Percentiles rank a stretch among this genome's conserved stretches.
phyloP scores from a whole-genome alignment of 1,140 invertebrate genomes.

The Drosophila mayri region DNA sequence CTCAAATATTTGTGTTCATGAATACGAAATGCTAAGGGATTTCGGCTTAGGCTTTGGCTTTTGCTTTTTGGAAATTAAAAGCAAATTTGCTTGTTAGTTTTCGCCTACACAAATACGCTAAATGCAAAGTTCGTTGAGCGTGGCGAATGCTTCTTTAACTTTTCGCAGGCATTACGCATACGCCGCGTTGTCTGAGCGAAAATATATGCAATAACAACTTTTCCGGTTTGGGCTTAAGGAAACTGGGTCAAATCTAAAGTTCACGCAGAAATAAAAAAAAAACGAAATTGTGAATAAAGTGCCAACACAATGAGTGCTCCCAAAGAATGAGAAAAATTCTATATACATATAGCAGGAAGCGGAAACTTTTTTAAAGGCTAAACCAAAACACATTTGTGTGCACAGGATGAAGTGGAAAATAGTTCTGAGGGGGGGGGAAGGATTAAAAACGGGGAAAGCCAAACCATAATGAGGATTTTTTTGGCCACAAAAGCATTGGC shows the following conservation, averaged over 20 bases:
- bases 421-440: slow-evolving; percentile 18
- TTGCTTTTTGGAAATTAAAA: slow-evolving; percentile 62
- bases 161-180: slow-evolving; percentile 67
- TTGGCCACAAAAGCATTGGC: slow-evolving; percentile 34
- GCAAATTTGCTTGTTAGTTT: slow-evolving; percentile 69
- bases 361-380: slow-evolving; percentile 57
- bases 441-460: slow-evolving; percentile 50
- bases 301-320: slow-evolving; percentile 38
- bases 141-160: slow-evolving; percentile 47
- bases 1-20: slow-evolving; percentile 52
- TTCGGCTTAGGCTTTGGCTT: slow-evolving; percentile 15
- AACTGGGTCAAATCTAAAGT: slow-evolving; percentile 50
- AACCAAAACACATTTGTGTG: slow-evolving; percentile 42
- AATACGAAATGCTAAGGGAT: slow-evolving; percentile 47
- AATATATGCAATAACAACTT: slow-evolving; percentile 23
- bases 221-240: slow-evolving; percentile 15
- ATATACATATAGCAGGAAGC: slow-evolving; percentile 44
- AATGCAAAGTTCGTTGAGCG: slow-evolving; percentile 35
- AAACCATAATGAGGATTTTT: slow-evolving; percentile 51
- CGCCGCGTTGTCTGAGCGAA: slow-evolving; percentile 64
- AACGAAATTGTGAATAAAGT: slow-evolving; percentile 42
- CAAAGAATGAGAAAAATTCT: slow-evolving; percentile 39
- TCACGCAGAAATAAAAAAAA: slow-evolving; percentile 17
- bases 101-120: not conserved
- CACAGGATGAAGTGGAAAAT: slow-evolving; percentile 13